phyloP scores from a whole-genome alignment of 2,113 vertebrate species.

The Nansenia antarctica region DNA sequence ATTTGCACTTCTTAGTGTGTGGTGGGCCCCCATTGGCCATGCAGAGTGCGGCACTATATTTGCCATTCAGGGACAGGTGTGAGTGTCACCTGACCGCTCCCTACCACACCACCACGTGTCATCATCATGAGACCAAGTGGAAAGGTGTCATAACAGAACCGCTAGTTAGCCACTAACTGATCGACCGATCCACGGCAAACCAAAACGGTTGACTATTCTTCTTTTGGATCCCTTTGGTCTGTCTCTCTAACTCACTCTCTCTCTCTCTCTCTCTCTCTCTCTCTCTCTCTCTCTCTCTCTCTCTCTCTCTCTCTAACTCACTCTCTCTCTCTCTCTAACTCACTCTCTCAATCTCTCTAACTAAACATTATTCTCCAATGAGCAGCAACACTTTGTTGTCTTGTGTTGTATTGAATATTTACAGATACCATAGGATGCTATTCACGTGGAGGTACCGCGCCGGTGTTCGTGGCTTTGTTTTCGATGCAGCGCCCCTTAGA shows the following conservation, averaged over 20 bases:
- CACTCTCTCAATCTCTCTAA: too few species aligned
- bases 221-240: not conserved
- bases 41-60: not conserved
- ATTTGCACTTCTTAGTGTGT: slow-evolving; percentile 42
- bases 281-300: not conserved
- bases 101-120: not conserved
- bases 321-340: too few species aligned
- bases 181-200: too few species aligned
- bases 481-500: too few species aligned
- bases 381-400: too few species aligned
- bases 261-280: too few species aligned
- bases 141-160: not conserved
- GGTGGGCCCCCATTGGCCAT: slow-evolving; percentile 6
- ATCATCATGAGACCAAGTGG: not conserved
- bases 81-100: slow-evolving; percentile 1
- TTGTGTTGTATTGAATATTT: too few species aligned
- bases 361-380: too few species aligned
- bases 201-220: too few species aligned
- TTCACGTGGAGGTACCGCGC: too few species aligned
- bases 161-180: not conserved
- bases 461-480: too few species aligned
- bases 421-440: too few species aligned
- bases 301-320: not conserved
- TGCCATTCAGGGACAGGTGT: slow-evolving; percentile 5
- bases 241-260: not conserved